A percentile compares a stretch with the other conserved stretches of the same genome.
These are phyloP conservation scores for Thalassophryne amazonica DNA, from an alignment of 2,797 vertebrate genomes.

Conservation along the genomic window DNA sequence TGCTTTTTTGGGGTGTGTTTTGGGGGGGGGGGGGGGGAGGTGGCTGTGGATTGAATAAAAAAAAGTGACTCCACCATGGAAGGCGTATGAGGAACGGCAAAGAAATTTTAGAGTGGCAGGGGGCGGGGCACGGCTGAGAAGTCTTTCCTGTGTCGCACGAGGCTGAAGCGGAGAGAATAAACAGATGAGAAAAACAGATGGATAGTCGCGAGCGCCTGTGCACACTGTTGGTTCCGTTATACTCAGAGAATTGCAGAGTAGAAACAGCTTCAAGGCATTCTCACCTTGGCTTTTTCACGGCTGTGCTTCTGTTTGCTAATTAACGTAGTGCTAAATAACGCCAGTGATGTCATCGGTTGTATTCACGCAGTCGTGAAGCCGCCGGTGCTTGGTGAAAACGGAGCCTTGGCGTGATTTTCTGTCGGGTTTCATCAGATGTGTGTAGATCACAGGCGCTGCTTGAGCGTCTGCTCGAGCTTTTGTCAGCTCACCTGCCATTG, in stretches of 20 bases:
- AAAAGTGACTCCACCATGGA: constrained; percentile 72
- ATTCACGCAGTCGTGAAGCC: constrained; percentile 40
- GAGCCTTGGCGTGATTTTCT: constrained; percentile 7
- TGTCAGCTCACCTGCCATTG: constrained; percentile 49
- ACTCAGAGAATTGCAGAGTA: constrained; percentile 35
- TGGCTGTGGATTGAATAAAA: constrained; percentile 57
- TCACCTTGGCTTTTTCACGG: constrained; percentile 42
- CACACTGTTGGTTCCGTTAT: constrained; percentile 27
- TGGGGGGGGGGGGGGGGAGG: too few species aligned
- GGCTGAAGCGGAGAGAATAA: constrained; percentile 46
- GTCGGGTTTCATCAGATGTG: constrained; percentile 12
- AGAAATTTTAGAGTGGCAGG: constrained; percentile 40
- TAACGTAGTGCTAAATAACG: constrained; percentile 34
- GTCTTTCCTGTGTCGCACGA: constrained; percentile 63
- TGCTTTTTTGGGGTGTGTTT: constrained; percentile 53
- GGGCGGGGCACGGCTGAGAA: constrained; percentile 22
- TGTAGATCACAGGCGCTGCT: constrained; percentile 7
- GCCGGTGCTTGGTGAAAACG: constrained; percentile 10
- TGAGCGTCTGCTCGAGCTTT: constrained; percentile 26
- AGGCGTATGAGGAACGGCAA: constrained; percentile 50
- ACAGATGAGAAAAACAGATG: constrained; percentile 59
- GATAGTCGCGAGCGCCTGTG: constrained; percentile 42
- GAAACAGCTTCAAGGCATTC: constrained; percentile 48
- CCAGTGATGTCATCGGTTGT: constrained; percentile 52
- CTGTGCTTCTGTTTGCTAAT: constrained; percentile 54